Percentiles rank a stretch among this genome's conserved stretches.
phyloP scores from a whole-genome alignment of 2,888 invertebrate genomes.

The Ramazzottius varieornatus region DNA sequence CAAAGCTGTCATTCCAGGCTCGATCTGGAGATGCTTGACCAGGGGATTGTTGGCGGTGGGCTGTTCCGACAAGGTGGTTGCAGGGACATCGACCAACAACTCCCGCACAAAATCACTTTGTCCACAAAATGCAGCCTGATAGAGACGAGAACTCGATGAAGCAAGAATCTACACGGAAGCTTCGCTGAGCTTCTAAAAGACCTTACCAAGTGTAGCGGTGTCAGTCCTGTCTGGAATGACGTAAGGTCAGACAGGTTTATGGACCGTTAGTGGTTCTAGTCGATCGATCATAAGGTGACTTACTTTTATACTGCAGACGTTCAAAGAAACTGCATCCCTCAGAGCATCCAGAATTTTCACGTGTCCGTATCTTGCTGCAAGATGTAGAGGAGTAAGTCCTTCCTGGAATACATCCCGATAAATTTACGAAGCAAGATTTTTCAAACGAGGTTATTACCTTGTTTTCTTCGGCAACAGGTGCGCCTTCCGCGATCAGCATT shows the following conservation, averaged over 20 bases:
- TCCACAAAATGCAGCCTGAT: neutral
- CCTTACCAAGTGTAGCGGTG: slow-evolving; percentile 83
- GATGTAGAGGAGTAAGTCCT: slow-evolving; percentile 78
- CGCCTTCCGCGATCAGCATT: slow-evolving; percentile 73
- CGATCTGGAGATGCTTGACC: slow-evolving; percentile 54
- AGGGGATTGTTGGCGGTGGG: slow-evolving; percentile 31
- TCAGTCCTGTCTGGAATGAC: slow-evolving; percentile 33
- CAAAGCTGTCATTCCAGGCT: slow-evolving; percentile 81
- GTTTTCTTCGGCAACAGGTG: slow-evolving; percentile 86
- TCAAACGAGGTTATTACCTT: slow-evolving; percentile 32
- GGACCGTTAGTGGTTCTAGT: too few species aligned
- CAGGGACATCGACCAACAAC: slow-evolving; percentile 66
- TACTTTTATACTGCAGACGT: slow-evolving; percentile 64
- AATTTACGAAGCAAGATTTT: too few species aligned
- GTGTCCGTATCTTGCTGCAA: slow-evolving; percentile 86
- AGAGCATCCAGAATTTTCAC: slow-evolving; percentile 73
- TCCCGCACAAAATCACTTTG: slow-evolving; percentile 55
- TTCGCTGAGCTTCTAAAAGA: too few species aligned
- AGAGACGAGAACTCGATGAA: too few species aligned
- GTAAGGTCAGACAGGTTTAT: too few species aligned
- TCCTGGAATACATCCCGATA: slow-evolving; percentile 25
- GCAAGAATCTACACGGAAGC: too few species aligned
- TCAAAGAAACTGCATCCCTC: slow-evolving; percentile 41
- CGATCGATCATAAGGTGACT: too few species aligned
- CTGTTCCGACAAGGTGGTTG: slow-evolving; percentile 77